Base-by-base conservation (phyloP, 2,113 vertebrate species). In the Arenaria interpres region DNA sequence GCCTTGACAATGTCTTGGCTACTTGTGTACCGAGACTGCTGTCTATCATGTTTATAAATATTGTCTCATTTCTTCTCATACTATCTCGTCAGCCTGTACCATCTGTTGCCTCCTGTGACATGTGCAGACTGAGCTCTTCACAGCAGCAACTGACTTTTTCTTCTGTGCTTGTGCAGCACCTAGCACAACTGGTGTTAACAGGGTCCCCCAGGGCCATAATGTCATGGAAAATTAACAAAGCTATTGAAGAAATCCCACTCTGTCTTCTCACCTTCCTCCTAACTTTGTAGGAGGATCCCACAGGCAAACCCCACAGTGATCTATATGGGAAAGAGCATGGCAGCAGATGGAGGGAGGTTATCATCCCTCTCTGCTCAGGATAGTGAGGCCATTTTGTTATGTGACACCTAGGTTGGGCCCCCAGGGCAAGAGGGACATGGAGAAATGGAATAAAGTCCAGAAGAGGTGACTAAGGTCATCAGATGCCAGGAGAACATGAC, bases 1-100 rank as follows among this genome's bases (percentile, higher is more conserved):
- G n/a, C 77, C 84, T 45, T 91, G 93, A 95, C 92, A 93, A 94
- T 96, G 88, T 85, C 96, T 96, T 96, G 93, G 78, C 85, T 91
- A 88, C 88, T 95, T 45, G 5, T 43, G 90, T 27, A 74, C 91
- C 18, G 95, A 96, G 96, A 90, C 85, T 96, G 88, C 96, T 97
- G 95, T 96, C 93, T 97, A 83, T 96, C 96, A 96, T 95, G 95
- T 95, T 96, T 96, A 96, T 95, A 96, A 96, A 96, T 97, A 96
- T 97, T 96, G 95, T 67, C 96, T 97, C 93, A 62, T 95, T 93
- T 91, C 93, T 69, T 22, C 95, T 88, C 75, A 53, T 94, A 66
- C 91, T 71, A 90, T 88, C 96, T 63, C 63, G 78, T 88, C 95
- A 95, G 95, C 85, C 93, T 94, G 88, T 82, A 80, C 96, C 95